These are phyloP conservation scores for Enchytraeus crypticus DNA, from an alignment of 2,888 invertebrate species.

Conservation along the genomic window DNA sequence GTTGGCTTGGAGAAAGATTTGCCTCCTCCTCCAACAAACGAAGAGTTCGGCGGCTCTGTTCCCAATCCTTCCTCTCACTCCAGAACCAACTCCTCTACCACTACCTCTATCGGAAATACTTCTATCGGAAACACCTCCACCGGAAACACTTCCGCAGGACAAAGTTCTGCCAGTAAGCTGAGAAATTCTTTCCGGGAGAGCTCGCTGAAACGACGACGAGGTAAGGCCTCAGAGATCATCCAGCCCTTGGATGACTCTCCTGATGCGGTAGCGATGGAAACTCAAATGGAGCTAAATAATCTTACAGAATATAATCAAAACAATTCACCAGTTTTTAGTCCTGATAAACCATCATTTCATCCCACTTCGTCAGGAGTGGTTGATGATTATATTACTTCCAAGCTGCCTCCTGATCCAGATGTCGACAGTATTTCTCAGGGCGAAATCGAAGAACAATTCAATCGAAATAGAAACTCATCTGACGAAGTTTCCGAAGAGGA, in stretches of 20 bases:
- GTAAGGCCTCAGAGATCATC: background rate
- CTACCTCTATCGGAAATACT: too few species aligned
- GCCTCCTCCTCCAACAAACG: slow-evolving; percentile 6
- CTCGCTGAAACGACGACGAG: background rate
- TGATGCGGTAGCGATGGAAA: background rate
- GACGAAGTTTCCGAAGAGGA: background rate
- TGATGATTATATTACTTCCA: background rate
- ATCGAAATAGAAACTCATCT: background rate
- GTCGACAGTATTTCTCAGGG: too few species aligned
- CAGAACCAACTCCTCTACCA: too few species aligned
- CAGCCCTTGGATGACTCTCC: background rate
- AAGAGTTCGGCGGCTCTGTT: background rate
- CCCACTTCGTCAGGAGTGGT: too few species aligned
- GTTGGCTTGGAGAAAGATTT: too few species aligned
- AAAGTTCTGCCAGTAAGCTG: background rate
- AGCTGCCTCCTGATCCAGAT: background rate
- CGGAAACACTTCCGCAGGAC: background rate
- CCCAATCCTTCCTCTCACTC: too few species aligned
- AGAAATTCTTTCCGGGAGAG: background rate
- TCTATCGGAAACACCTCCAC: too few species aligned
- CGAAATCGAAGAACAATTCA: background rate
- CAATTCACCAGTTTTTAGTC: background rate
- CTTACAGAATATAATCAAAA: too few species aligned
- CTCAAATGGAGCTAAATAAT: background rate
- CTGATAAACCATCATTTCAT: too few species aligned